A percentile compares a stretch with the other conserved stretches of the same genome.
These are phyloP conservation scores for Mycetomoellerius zeteki DNA, from an alignment of 1,140 invertebrate genomes.

Conservation along the genomic window DNA sequence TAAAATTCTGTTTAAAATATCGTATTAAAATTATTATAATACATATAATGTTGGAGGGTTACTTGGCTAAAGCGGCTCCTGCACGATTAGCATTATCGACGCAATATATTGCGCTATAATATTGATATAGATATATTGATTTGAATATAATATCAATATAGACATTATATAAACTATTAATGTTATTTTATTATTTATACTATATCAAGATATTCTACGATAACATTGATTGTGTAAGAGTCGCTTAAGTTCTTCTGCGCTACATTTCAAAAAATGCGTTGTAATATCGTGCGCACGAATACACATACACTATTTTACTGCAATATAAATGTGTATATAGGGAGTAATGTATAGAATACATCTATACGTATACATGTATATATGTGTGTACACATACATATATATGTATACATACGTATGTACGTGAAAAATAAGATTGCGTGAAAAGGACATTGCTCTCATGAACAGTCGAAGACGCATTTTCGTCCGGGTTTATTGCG, in stretches of 20 bases:
- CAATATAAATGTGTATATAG: slow-evolving; percentile 87
- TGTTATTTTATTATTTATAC: slow-evolving; percentile 1
- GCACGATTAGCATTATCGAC: background rate
- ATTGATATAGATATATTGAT: background rate
- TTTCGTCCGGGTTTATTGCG: slow-evolving; percentile 73
- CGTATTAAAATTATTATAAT: slow-evolving; percentile 35
- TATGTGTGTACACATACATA: slow-evolving; percentile 35
- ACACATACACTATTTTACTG: slow-evolving; percentile 84
- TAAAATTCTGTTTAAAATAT: slow-evolving; percentile 29
- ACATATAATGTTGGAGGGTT: slow-evolving; percentile 50
- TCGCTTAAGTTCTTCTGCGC: slow-evolving; percentile 17
- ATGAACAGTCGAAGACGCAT: slow-evolving; percentile 80
- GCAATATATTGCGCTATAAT: background rate
- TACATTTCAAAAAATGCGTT: slow-evolving; percentile 63
- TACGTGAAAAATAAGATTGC: slow-evolving; percentile 83
- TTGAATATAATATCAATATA: background rate
- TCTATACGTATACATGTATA: slow-evolving; percentile 66
- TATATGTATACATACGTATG: slow-evolving; percentile 70
- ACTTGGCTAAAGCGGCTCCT: slow-evolving; percentile 30
- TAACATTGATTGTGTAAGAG: slow-evolving; percentile 11
- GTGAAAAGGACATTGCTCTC: slow-evolving; percentile 65
- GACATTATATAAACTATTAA: background rate
- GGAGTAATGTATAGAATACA: slow-evolving; percentile 77
- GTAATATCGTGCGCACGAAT: slow-evolving; percentile 66
- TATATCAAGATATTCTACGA: background rate